A percentile compares a stretch with the other conserved stretches of the same genome.
These are phyloP conservation scores for Nomada lathburiana DNA, from an alignment of 2,888 invertebrate species.

Conservation along the genomic window DNA sequence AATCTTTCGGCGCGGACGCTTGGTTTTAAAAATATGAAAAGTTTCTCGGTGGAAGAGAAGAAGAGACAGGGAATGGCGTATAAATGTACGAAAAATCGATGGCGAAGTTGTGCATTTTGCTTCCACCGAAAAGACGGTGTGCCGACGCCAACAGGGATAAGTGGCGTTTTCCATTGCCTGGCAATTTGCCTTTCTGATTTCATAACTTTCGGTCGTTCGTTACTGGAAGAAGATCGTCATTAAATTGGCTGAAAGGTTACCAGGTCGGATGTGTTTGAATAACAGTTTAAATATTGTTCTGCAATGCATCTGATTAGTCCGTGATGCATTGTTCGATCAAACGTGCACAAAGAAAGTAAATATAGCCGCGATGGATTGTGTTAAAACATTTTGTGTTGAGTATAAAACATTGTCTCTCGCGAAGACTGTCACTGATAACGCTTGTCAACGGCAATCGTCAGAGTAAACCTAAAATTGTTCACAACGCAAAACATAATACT, in stretches of 20 bases:
- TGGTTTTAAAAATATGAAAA: no score
- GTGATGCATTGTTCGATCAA: not conserved
- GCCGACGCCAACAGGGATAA: not conserved
- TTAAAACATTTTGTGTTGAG: not conserved
- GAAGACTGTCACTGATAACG: constrained; percentile 3
- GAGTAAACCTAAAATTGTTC: not conserved
- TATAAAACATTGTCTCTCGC: not conserved
- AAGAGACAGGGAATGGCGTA: not conserved
- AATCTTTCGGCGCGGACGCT: no score
- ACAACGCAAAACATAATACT: not conserved
- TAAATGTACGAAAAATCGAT: not conserved
- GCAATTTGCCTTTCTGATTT: constrained; percentile 34
- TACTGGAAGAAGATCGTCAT: not conserved
- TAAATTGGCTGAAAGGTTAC: constrained; percentile 30
- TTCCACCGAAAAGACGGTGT: not conserved
- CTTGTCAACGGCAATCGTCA: not conserved
- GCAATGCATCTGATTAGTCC: not conserved
- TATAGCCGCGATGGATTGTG: not conserved
- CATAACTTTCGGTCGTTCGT: constrained; percentile 38
- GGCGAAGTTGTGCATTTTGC: not conserved
- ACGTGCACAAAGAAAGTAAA: not conserved
- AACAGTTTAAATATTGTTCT: not conserved
- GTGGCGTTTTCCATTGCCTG: constrained; percentile 9
- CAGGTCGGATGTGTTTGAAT: constrained; percentile 17
- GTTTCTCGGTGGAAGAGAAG: not conserved